These are phyloP conservation scores for Bombus superbus DNA, from an alignment of 1,140 invertebrate genomes.

Conservation along the genomic window DNA sequence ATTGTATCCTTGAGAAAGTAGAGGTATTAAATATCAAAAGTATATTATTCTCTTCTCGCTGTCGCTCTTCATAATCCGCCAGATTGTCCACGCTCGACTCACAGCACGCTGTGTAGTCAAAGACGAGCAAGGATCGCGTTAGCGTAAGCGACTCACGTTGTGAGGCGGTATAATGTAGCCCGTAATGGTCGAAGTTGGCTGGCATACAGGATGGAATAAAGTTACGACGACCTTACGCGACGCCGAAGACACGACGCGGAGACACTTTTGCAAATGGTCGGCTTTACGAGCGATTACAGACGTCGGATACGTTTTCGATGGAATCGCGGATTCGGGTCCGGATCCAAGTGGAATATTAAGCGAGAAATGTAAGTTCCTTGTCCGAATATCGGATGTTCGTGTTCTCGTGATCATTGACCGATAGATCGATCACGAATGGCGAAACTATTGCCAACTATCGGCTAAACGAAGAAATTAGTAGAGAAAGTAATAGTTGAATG, in stretches of 20 bases:
- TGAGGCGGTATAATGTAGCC: slow-evolving; percentile 34
- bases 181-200: slow-evolving; percentile 38
- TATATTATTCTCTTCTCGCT: not conserved
- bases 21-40: not conserved
- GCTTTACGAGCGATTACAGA: slow-evolving; percentile 31
- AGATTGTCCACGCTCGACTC: not conserved
- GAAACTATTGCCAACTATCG: too few relatives aligned
- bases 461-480: too few relatives aligned
- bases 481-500: too few relatives aligned
- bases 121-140: not conserved
- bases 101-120: not conserved
- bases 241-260: not conserved
- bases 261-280: slow-evolving; percentile 40
- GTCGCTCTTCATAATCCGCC: not conserved
- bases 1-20: not conserved
- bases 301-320: slow-evolving; percentile 15
- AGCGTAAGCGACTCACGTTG: slow-evolving; percentile 39
- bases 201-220: slow-evolving; percentile 29
- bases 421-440: too few relatives aligned
- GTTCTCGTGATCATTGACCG: too few relatives aligned
- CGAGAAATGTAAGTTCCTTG: not conserved
- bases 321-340: not conserved
- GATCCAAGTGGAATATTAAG: not conserved
- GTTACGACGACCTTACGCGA: slow-evolving; percentile 22
- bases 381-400: not conserved